phyloP scores from a whole-genome alignment of 2,113 vertebrate genomes.

The Phalacrocorax pelagicus region DNA sequence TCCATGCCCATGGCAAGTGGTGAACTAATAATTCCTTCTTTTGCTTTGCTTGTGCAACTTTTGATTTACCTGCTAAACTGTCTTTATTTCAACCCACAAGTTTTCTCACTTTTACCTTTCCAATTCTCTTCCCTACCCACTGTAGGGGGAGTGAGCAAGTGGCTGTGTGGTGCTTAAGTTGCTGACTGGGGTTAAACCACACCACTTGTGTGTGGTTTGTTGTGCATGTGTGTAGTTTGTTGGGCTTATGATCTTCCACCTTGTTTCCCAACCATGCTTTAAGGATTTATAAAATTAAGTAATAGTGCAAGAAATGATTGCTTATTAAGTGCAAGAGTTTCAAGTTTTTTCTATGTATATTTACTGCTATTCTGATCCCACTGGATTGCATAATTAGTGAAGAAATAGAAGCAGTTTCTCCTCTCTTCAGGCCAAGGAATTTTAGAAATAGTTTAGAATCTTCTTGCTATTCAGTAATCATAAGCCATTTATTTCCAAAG shows the following conservation, averaged over 20 bases:
- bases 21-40: background rate
- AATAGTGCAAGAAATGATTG: background rate
- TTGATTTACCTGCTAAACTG: background rate
- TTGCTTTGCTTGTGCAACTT: background rate
- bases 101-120: background rate
- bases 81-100: background rate
- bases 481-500: background rate
- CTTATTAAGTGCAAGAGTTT: background rate
- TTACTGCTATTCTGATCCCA: background rate
- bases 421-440: background rate
- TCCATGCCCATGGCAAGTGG: background rate
- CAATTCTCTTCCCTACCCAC: background rate
- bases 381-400: background rate
- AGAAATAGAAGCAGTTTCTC: background rate
- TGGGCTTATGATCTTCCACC: background rate
- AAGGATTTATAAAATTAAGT: background rate
- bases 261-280: background rate
- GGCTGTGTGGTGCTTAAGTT: background rate
- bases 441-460: background rate
- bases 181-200: background rate
- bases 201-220: background rate
- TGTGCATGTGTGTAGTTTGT: background rate
- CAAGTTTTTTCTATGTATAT: background rate
- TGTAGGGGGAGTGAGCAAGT: rapidly evolving
- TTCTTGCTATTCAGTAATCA: background rate